Base-by-base conservation (phyloP, 2,113 vertebrate species). In the Sardina pilchardus region DNA sequence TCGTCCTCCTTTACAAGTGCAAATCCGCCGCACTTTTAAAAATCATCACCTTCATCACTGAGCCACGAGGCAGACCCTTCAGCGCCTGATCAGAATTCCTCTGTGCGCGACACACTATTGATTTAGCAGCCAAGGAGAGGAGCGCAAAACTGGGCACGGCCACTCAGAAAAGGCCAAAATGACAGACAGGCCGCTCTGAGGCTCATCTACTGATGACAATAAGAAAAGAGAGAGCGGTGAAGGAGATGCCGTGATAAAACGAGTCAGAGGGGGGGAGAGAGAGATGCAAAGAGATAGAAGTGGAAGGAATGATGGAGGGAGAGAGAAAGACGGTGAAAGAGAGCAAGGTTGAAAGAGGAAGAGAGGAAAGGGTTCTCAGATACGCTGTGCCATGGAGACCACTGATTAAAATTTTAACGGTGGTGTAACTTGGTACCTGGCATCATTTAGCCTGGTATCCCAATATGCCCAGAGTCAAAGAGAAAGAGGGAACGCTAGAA, bases 391-490 rank as follows among this genome's bases (percentile, higher is more conserved):
- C n/a, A 87, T 81, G 81, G 80, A 59, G 84, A 83, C 56, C 84
- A 71, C 87, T 89, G 83, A 90, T 91, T 82, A 89, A 88, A 88
- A 86, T 91, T 89, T 90, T 86, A 85, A 85, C 78, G 75, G 78
- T 82, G 84, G 85, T 82, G 86, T 85, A 91, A 88, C 87, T 53
- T 81, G 26, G 83, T 90, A 89, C 39, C 84, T 44, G 56, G 85
- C 71, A 87, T 86, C 82, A 84, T 85, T 85, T 84, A 85, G 85
- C 83, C 82, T 81, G 50, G 83, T 59, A 84, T 88, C 81, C 59
- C 85, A 87, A 83, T 81, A 84, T 43, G 81, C 81, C 67, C 67
- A 48, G 43, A 53, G 63, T 19, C 43, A 82, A 42, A 81, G 34
- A 83, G 83, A 56, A 10, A 53, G 45, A 36, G 81, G 34, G 10